Conservation (phyloP, 2,888 invertebrate species). For the Dryadula phaetusa region DNA sequence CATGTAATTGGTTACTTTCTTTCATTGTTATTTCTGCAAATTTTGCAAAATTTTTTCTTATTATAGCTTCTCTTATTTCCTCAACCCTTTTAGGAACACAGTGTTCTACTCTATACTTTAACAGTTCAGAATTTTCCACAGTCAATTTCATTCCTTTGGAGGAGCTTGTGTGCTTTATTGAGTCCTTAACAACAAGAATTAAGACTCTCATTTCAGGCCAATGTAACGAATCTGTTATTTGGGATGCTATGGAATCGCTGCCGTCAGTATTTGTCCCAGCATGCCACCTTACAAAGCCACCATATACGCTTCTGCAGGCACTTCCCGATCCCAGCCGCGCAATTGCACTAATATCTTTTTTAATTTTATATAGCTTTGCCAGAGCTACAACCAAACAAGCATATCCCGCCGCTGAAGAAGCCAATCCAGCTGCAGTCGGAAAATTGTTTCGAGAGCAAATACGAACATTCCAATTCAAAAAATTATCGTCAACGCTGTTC, state of each 20-base stretch:
- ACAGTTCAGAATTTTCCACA: constrained; percentile 91
- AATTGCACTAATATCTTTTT: constrained; percentile 89
- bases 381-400: constrained; percentile 95
- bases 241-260: constrained; percentile 90
- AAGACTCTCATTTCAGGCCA: constrained; percentile 97
- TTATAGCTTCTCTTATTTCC: constrained; percentile 83
- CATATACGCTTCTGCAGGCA: constrained; percentile 96
- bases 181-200: constrained; percentile 94
- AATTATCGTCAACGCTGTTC: constrained; percentile 67
- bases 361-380: constrained; percentile 89
- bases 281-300: constrained; percentile 98
- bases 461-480: constrained; percentile 89
- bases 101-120: constrained; percentile 88
- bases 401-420: constrained; percentile 99
- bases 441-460: constrained; percentile 98
- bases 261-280: constrained; percentile 87
- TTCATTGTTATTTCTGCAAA: constrained; percentile 98
- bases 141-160: constrained; percentile 94
- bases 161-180: constrained; percentile 92
- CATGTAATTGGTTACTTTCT: constrained; percentile 99
- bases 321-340: constrained; percentile 97
- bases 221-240: constrained; percentile 88
- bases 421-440: constrained; percentile 98
- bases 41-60: constrained; percentile 88
- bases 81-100: constrained; percentile 89